These are phyloP conservation scores for Helarctos malayanus DNA, from an alignment of 2,797 vertebrate species.

Conservation along the genomic window DNA sequence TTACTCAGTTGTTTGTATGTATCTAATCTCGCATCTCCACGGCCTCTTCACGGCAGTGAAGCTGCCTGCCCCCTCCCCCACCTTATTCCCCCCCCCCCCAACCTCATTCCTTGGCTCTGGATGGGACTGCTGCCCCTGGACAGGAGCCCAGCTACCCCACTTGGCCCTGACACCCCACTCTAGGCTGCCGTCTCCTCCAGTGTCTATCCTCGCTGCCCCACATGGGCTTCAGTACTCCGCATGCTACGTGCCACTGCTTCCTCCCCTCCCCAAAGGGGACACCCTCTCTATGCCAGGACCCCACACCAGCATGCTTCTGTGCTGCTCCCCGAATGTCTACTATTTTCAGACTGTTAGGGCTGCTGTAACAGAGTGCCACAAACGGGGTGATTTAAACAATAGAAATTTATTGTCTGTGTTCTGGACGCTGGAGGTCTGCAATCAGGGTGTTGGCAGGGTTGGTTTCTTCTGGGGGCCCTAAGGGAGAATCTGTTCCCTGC, in stretches of 20 bases:
- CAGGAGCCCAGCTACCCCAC: neutral
- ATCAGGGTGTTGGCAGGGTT: neutral
- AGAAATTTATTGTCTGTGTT: neutral
- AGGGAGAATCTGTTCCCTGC: no score
- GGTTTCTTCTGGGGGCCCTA: neutral
- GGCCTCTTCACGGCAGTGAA: no score
- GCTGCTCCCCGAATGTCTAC: neutral
- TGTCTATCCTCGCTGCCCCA: rapidly evolving
- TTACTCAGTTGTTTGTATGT: neutral
- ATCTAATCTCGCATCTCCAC: rapidly evolving
- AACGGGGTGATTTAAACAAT: neutral
- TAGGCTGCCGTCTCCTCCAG: neutral
- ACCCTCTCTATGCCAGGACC: neutral
- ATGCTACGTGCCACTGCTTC: rapidly evolving
- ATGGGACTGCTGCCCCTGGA: neutral
- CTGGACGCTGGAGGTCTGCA: neutral
- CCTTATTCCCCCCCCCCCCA: no score
- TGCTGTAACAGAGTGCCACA: neutral
- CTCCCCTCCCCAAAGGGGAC: neutral
- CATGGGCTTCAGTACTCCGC: rapidly evolving
- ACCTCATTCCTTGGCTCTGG: no score
- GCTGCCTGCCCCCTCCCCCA: no score
- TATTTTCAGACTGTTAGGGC: neutral
- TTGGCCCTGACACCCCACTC: neutral
- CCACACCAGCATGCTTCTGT: no score